phyloP scores from a whole-genome alignment of 2,113 vertebrate genomes.

The Formicarius rufipectus region DNA sequence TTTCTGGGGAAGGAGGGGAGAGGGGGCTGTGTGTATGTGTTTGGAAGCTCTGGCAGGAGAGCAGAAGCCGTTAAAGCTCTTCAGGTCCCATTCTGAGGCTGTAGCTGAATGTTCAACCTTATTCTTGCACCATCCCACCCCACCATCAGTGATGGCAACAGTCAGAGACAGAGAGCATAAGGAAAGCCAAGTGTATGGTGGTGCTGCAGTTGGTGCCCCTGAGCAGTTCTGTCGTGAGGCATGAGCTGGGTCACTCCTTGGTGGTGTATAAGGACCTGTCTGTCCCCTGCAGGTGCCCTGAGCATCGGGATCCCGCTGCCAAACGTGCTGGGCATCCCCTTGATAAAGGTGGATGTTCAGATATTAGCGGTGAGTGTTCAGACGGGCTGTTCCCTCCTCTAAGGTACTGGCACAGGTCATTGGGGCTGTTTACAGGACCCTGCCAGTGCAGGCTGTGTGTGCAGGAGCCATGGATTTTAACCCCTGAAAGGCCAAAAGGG shows the following conservation, averaged over 20 bases:
- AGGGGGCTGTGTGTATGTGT: fast-evolving
- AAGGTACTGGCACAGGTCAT: fast-evolving
- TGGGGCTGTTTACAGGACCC: not conserved
- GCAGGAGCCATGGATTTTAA: not conserved
- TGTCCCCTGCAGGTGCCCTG: conserved; percentile 5
- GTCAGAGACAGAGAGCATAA: fast-evolving
- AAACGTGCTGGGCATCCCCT: not conserved
- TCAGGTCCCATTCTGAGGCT: not conserved
- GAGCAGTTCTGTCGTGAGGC: fast-evolving
- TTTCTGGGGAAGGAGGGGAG: not conserved
- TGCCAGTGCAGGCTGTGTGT: not conserved
- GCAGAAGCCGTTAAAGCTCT: not conserved
- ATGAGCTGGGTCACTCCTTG: not conserved
- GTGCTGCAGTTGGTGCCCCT: not conserved
- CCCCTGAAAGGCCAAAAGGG: not conserved
- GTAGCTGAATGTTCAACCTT: not conserved
- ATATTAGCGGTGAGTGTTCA: not conserved
- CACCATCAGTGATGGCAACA: not conserved
- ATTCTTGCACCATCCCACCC: not conserved
- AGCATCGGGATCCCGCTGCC: not conserved
- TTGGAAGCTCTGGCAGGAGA: not conserved
- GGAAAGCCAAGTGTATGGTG: not conserved
- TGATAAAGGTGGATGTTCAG: fast-evolving
- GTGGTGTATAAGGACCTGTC: not conserved
- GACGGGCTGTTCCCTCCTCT: fast-evolving